phyloP scores from a whole-genome alignment of 2,888 invertebrate species.

The Caenorhabditis sp. region DNA sequence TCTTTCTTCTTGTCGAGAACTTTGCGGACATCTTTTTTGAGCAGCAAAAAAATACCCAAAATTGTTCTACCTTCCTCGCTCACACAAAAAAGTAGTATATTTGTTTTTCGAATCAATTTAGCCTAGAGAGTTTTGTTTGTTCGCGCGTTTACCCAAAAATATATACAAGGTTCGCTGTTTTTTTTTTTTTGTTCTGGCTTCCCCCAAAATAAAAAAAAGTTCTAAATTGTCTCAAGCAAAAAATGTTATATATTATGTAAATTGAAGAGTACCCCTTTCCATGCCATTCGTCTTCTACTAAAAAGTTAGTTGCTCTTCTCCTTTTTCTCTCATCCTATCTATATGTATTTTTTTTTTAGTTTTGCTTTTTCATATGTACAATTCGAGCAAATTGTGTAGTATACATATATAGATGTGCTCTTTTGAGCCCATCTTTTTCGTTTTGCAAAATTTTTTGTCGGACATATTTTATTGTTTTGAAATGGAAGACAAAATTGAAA shows the following conservation, averaged over 20 bases:
- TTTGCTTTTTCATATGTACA: neutral
- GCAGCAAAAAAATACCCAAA: neutral
- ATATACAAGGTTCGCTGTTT: neutral
- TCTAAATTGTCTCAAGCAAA: too few relatives aligned
- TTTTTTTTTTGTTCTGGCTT: neutral
- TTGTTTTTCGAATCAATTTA: conserved; percentile 1
- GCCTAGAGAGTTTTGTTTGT: neutral
- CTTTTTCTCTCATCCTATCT: neutral
- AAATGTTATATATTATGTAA: too few relatives aligned
- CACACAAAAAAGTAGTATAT: neutral
- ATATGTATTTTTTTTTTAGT: neutral
- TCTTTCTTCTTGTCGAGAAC: neutral
- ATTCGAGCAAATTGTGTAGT: neutral
- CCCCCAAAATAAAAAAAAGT: too few relatives aligned
- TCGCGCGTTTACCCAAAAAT: neutral
- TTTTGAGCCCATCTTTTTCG: too few relatives aligned
- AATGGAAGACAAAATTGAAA: too few relatives aligned
- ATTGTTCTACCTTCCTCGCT: neutral
- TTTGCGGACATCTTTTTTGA: too few relatives aligned
- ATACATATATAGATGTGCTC: too few relatives aligned
- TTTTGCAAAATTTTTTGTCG: too few relatives aligned
- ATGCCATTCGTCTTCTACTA: too few relatives aligned
- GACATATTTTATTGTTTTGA: too few relatives aligned
- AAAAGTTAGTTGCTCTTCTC: neutral
- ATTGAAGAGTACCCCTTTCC: too few relatives aligned